Evolutionary conservation across 2,888 invertebrate species (phyloP), one percentile per base, ranked within the genome.

Genomic region (Lottia gigantea): DNA sequence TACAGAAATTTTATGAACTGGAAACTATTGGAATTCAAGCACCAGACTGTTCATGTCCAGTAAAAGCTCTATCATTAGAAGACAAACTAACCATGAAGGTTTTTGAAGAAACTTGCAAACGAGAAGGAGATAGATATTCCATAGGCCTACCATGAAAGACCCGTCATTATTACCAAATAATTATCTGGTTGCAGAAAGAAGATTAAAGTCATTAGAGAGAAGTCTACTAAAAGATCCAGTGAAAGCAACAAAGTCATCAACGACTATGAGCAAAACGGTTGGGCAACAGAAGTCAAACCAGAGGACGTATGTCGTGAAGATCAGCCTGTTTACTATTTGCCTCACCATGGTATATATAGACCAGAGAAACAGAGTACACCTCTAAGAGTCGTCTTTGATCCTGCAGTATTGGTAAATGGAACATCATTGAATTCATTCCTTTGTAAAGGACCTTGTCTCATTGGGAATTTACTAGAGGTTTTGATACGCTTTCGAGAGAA

Each of bases 311-410:
- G 23, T n/a, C 40, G 25, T n/a, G 49, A n/a, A n/a, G n/a, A 16
- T 19, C 65, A 23, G 23, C 12, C 68, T 63, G 46, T 63, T 68
- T 12, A 16, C 16, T 71, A 67, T n/a, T 62, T 71, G 11, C 67
- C 71, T 2, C 71, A 71, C 11, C 67, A 71, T 49, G 71, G 71
- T 4, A 67, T 71, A 6, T 64, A 71, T 64, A 49, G 71, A 16
- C 67, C 64, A 16, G 69, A 70, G 15, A 72, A 66, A 46, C 26
- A 31, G 16, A 67, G 67, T 40, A 67, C 67, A n/a, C 67, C 67
- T 12, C 26, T 67, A 25, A 25, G 69, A 31, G 68, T 72, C 8
- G 66, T 69, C 14, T 69, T 72, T 19, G 69, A 69, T 63, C 72
- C 69, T 19, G 71, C 71, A 12, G 46, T 46, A 46, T 19, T 25